phyloP scores from a whole-genome alignment of 2,113 vertebrate genomes.

The Poeciliopsis occidentalis region DNA sequence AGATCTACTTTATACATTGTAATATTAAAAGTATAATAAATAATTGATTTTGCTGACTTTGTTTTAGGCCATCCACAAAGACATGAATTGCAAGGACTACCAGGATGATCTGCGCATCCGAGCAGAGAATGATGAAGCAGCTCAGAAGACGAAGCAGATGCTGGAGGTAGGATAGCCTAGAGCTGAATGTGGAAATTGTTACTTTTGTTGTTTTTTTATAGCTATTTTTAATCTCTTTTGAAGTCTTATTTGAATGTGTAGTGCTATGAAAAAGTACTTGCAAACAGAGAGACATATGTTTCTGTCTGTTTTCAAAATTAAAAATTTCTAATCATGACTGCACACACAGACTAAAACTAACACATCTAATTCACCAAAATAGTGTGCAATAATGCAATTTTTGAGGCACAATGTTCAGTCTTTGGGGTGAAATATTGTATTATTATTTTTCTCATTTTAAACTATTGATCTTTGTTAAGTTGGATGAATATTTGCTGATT shows the following conservation, averaged over 20 bases:
- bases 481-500: not conserved
- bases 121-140: slow-evolving; percentile 83
- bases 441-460: not conserved
- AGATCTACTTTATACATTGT: not conserved
- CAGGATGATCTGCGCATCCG: slow-evolving; percentile 86
- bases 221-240: too few relatives aligned
- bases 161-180: slow-evolving; percentile 74
- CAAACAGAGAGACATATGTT: too few relatives aligned
- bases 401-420: too few relatives aligned
- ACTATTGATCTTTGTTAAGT: not conserved
- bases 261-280: too few relatives aligned
- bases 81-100: slow-evolving; percentile 88
- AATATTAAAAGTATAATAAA: not conserved
- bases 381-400: too few relatives aligned
- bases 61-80: slow-evolving; percentile 84
- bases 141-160: slow-evolving; percentile 83
- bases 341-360: too few relatives aligned
- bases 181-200: not conserved
- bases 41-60: not conserved
- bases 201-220: not conserved
- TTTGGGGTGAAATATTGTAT: too few relatives aligned
- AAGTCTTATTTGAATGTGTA: too few relatives aligned
- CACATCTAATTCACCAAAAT: too few relatives aligned
- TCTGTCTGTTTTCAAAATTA: too few relatives aligned
- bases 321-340: too few relatives aligned